A percentile compares a stretch with the other conserved stretches of the same genome.
Evolutionary conservation across 2,888 invertebrate species (phyloP).

Genomic region (Drosophila quinaria): DNA sequence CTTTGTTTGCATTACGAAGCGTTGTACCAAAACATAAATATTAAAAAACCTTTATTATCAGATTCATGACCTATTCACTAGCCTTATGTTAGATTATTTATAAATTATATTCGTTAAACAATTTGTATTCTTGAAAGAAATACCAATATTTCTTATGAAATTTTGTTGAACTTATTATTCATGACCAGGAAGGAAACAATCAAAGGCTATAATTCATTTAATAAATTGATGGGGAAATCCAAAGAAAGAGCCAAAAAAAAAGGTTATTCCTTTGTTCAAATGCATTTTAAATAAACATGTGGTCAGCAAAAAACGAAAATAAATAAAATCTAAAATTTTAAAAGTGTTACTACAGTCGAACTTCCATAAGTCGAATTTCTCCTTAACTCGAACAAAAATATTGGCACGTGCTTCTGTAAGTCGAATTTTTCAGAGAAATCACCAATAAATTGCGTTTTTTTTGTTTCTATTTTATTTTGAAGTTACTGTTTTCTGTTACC

Average conservation of each 20-base stretch:
- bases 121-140: neutral
- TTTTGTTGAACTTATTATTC: constrained; percentile 17
- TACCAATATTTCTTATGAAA: neutral
- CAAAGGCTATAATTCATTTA: constrained; percentile 18
- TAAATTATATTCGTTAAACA: neutral
- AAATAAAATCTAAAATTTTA: neutral
- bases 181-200: constrained; percentile 31
- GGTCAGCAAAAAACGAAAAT: neutral
- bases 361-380: no score
- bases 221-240: constrained; percentile 5
- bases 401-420: no score
- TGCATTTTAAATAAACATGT: constrained; percentile 11
- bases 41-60: neutral
- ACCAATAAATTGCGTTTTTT: no score
- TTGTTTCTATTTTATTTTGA: no score
- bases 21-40: neutral
- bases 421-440: no score
- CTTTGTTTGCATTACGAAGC: neutral
- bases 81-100: constrained; percentile 8
- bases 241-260: constrained; percentile 11
- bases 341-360: neutral
- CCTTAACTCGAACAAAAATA: no score
- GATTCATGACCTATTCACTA: neutral
- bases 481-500: no score
- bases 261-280: constrained; percentile 23